A percentile compares a stretch with the other conserved stretches of the same genome.
Evolutionary conservation across 2,797 vertebrate genomes (phyloP).

Genomic region (Thaleichthys pacificus): DNA sequence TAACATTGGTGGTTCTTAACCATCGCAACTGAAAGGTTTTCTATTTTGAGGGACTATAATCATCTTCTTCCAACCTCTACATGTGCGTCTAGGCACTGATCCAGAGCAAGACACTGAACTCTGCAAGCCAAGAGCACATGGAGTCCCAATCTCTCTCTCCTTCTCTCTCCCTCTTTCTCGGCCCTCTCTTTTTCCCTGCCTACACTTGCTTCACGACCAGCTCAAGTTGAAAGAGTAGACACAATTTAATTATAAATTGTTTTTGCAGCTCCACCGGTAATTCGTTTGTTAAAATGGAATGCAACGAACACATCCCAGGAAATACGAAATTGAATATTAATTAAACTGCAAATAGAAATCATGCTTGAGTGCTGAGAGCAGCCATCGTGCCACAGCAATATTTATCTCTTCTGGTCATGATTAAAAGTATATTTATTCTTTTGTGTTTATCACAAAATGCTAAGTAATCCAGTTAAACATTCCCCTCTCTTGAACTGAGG

Average conservation of each 20-base stretch:
- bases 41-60: constrained; percentile 26
- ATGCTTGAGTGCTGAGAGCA: constrained; percentile 41
- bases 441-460: constrained; percentile 12
- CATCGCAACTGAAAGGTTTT: constrained; percentile 21
- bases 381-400: constrained; percentile 27
- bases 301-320: constrained; percentile 53
- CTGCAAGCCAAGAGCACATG: not conserved
- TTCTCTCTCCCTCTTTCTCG: not conserved
- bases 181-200: constrained; percentile 3
- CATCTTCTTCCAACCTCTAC: constrained; percentile 25
- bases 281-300: constrained; percentile 70
- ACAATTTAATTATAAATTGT: constrained; percentile 64
- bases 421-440: constrained; percentile 22
- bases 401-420: constrained; percentile 34
- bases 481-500: not conserved
- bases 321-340: constrained; percentile 70
- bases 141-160: not conserved
- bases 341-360: constrained; percentile 63
- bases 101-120: not conserved
- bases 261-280: constrained; percentile 59
- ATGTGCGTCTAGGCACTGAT: constrained; percentile 18
- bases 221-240: constrained; percentile 53
- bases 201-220: constrained; percentile 31
- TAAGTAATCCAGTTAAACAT: constrained; percentile 6
- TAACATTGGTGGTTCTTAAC: constrained; percentile 6